A percentile compares a stretch with the other conserved stretches of the same genome.
Conservation (phyloP, 2,113 vertebrate species). For the Athene noctua region DNA sequence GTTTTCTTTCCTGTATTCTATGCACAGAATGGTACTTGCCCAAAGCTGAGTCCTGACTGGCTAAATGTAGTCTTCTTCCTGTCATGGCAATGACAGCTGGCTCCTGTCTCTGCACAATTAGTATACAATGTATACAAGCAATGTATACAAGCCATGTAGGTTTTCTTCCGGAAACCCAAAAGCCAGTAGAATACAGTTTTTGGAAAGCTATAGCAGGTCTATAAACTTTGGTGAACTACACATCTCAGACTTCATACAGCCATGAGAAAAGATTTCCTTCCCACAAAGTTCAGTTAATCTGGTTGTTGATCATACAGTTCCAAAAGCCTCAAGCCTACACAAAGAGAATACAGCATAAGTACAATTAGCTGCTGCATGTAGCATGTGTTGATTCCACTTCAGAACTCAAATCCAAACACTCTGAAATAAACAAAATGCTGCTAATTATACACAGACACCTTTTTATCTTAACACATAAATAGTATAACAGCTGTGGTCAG, state of each 20-base stretch:
- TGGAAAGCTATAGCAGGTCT: background rate
- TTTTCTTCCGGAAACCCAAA: background rate
- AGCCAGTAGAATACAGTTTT: background rate
- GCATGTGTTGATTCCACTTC: background rate
- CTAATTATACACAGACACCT: background rate
- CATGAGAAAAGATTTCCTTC: background rate
- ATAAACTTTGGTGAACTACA: background rate
- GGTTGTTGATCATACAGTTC: background rate
- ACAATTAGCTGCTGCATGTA: background rate
- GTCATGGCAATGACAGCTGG: background rate
- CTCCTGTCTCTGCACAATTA: background rate
- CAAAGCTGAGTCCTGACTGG: background rate
- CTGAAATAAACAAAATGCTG: background rate
- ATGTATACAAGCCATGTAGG: background rate
- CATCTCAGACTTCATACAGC: background rate
- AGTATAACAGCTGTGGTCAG: background rate
- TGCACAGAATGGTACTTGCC: background rate
- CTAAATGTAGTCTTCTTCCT: background rate
- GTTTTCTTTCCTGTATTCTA: background rate
- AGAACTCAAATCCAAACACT: background rate
- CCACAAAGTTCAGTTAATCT: background rate
- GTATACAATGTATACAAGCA: background rate
- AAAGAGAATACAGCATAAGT: background rate
- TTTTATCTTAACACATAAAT: background rate
- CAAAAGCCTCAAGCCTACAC: background rate